A percentile compares a stretch with the other conserved stretches of the same genome.
Conservation (phyloP, 2,797 vertebrate species). For the Trichosurus vulpecula region DNA sequence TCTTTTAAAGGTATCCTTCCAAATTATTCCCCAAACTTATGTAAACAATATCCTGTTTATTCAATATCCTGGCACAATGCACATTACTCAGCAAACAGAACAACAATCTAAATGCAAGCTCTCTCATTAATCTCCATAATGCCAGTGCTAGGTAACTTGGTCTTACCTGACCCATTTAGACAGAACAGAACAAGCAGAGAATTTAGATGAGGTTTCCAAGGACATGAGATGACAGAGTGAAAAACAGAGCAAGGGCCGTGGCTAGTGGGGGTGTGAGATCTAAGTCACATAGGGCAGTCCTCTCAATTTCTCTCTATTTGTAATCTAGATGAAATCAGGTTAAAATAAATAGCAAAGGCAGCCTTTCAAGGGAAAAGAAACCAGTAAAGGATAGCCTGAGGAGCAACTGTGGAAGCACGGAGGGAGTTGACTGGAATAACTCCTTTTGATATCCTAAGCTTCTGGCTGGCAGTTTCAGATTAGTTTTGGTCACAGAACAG, state of each 20-base stretch:
- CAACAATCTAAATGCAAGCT: background rate
- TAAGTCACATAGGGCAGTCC: background rate
- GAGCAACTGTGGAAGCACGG: background rate
- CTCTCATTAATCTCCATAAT: background rate
- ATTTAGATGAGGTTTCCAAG: slow-evolving; percentile 1
- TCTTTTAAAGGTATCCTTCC: background rate
- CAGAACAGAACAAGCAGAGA: background rate
- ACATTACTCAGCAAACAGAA: background rate
- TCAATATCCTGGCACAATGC: background rate
- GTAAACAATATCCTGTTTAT: background rate
- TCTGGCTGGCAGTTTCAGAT: background rate
- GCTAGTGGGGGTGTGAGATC: background rate
- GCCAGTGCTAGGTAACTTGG: background rate
- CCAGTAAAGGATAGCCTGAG: background rate
- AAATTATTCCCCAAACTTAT: background rate
- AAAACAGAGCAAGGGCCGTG: background rate
- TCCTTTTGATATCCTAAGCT: background rate
- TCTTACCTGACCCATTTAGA: background rate
- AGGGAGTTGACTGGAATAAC: background rate
- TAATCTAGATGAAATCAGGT: background rate
- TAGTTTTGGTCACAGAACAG: background rate
- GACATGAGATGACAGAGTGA: background rate
- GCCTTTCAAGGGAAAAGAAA: background rate
- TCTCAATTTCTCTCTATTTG: background rate
- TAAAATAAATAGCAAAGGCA: background rate